Base-by-base conservation (phyloP, 2,113 vertebrate species). In the Diphyllodes magnificus region DNA sequence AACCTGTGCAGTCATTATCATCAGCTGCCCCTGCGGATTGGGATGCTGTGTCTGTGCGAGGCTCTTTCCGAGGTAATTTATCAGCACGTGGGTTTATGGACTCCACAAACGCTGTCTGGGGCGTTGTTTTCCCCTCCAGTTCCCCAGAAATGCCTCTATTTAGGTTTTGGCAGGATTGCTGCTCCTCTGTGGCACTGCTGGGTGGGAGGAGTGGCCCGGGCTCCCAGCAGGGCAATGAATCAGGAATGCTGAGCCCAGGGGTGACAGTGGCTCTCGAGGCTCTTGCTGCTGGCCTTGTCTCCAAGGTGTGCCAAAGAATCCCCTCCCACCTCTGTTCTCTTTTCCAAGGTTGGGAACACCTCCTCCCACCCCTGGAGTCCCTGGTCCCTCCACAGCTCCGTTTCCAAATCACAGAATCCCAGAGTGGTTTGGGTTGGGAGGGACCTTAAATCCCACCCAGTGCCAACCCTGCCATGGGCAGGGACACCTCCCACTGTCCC, bases 1-100 rank as follows among this genome's bases (percentile, higher is more conserved):
- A 94, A 86, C 93, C 89, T 91, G 91, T 66, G 87, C 94, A 96
- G 85, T 84, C 90, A 90, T 96, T 88, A 95, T 25, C 79, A 72
- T 50, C 85, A 73, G 39, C 82, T 82, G 44, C 86, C 85, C 45
- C 47, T 22, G 81, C 31, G 94, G 80, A 90, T 90, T 61, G 63
- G 93, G 94, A 88, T 85, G 92, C 87, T 72, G 71, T 25, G 53
- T 40, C 81, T 76, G 63, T 63, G 68, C 13, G 14, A 53, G 56
- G 86, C 80, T 66, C 90, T 87, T 79, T 44, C 85, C 51, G 11
- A 27, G 27, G 65, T 65, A 12, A 96, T 96, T 91, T 70, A 96
- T 95, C 95, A 92, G 88, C 65, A 49, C 27, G 0, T 11, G 47
- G 89, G 90, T 96, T 97, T 93, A 96, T 80, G 82, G 47, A 92